Evolutionary conservation across 2,888 invertebrate species (phyloP), one percentile per base, ranked within the genome.

Genomic region (Scrobipalpa costella): DNA sequence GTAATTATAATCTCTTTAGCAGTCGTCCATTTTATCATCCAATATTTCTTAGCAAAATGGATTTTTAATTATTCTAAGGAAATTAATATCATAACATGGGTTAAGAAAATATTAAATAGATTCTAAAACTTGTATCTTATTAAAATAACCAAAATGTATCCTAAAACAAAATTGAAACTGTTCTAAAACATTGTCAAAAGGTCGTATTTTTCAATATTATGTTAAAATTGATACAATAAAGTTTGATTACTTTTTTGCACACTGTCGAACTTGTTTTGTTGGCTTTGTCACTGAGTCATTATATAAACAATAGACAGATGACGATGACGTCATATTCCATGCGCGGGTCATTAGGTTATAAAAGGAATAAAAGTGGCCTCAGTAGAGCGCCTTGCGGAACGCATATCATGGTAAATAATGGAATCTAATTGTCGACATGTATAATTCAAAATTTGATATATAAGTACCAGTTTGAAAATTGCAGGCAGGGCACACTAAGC

Each of bases 51-150:
- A 44, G 6, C n/a, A n/a, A 44, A n/a, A 44, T 44, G 44, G n/a
- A n/a, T 44, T 44, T 44, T 44, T 44, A 44, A 44, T 44, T 44
- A 44, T n/a, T n/a, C 44, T n/a, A 44, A n/a, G 3, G n/a, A 44
- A 44, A 11, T n/a, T 3, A 44, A n/a, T 13, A n/a, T n/a, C 13
- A 1, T n/a, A n/a, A n/a, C n/a, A n/a, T n/a, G n/a, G n/a, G n/a
- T n/a, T 44, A 44, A 13, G 44, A 5, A n/a, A n/a, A 38, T 13
- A 38, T 11, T 3, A 27, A 5, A 27, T 27, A 3, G 27, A n/a
- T n/a, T n/a, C n/a, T n/a, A n/a, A n/a, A 27, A 27, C 27, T 27
- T 27, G 27, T n/a, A n/a, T n/a, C n/a, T n/a, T n/a, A n/a, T n/a
- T n/a, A n/a, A n/a, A n/a, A n/a, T n/a, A n/a, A n/a, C n/a, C n/a